These are phyloP conservation scores for Isurus oxyrinchus DNA, from an alignment of 2,113 vertebrate genomes.

Conservation along the genomic window DNA sequence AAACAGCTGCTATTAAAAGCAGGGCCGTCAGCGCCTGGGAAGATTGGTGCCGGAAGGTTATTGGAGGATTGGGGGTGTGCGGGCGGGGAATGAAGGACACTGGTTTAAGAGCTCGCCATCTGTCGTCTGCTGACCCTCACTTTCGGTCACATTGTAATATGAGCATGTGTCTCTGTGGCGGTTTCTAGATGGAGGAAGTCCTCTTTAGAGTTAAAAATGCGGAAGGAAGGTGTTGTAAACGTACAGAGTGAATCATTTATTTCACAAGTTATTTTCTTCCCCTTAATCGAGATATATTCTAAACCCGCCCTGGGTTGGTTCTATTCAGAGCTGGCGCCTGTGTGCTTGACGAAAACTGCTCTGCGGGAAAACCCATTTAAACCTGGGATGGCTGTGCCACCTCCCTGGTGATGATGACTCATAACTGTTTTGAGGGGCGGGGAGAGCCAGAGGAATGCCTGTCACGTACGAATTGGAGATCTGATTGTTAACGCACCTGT, in stretches of 20 bases:
- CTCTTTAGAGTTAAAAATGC: not conserved
- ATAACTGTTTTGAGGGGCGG: not conserved
- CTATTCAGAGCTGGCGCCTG: not conserved
- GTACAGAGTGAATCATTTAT: not conserved
- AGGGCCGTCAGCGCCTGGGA: not conserved
- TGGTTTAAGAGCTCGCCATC: not conserved
- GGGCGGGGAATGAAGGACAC: too few relatives aligned
- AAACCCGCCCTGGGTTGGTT: not conserved
- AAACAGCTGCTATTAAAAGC: constrained; percentile 13
- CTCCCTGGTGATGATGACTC: not conserved
- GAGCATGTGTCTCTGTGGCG: not conserved
- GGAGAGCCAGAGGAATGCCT: not conserved
- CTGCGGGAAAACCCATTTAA: not conserved
- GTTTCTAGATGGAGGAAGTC: not conserved
- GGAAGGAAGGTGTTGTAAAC: not conserved
- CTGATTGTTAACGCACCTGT: not conserved
- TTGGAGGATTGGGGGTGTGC: too few relatives aligned
- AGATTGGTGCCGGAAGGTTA: not conserved
- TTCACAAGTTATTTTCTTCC: not conserved
- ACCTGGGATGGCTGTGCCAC: not conserved
- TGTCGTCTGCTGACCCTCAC: not conserved
- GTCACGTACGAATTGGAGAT: not conserved
- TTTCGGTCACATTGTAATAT: not conserved
- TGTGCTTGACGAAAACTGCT: not conserved
- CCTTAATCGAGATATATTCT: not conserved